Evolutionary conservation across 2,113 vertebrate genomes (phyloP), one percentile per base, ranked within the genome.

Genomic region (Prunella himalayana): DNA sequence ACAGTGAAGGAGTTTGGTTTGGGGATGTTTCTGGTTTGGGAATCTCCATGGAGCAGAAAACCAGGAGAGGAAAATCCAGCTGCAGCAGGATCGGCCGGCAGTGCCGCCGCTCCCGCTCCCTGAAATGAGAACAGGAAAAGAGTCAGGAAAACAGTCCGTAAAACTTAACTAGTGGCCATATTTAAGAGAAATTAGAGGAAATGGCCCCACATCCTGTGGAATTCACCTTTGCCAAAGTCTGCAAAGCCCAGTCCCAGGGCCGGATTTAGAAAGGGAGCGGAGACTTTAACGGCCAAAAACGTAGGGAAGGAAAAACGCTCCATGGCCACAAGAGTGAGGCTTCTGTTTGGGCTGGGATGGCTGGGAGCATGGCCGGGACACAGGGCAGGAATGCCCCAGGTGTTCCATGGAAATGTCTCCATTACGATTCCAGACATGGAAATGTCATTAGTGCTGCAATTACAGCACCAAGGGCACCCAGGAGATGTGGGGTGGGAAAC

Each of bases 101-200:
- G 70, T 1, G n/a, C 63, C 42, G 0, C 73, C 20, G 49, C 0
- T 42, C 73, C 44, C 4, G 1, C 27, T 79, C 65, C 72, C 63
- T 65, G 78, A 33, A 93, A 90, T 8, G 71, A 93, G 92, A 93
- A 93, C 79, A 95, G 90, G 94, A 96, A 87, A 85, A n/a, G 37
- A 93, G 84, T 41, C 49, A 42, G 78, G 82, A 82, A 85, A 94
- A 53, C 45, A 95, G 61, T 64, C 92, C 69, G 73, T 79, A 89
- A 94, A 94, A 96, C 39, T 88, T 88, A 88, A 96, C 94, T 80
- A 76, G 95, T 19, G 88, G 85, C 80, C 85, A 22, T 18, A 86
- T 92, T 94, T 88, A 70, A 77, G 73, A 85, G 90, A 90, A 97
- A 96, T 94, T 82, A 82, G 79, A 97, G 95, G 94, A 96, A 94